These are phyloP conservation scores for Chelon auratus DNA, from an alignment of 2,797 vertebrate genomes.

Conservation along the genomic window DNA sequence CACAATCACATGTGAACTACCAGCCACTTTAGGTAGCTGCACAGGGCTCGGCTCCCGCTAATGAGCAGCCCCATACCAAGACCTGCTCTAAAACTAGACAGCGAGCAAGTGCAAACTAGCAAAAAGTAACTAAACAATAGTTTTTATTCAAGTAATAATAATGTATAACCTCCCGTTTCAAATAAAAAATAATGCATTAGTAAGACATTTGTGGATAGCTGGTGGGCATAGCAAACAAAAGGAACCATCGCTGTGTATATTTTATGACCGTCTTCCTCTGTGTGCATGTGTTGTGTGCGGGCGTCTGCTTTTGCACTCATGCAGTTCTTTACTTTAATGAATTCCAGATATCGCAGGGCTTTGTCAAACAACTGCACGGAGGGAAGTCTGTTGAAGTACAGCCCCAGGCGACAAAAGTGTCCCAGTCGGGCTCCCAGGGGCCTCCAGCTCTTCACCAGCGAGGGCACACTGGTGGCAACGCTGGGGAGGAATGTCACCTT, in stretches of 20 bases:
- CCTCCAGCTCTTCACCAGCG: constrained; percentile 89
- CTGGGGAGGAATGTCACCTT: constrained; percentile 91
- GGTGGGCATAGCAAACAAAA: neutral
- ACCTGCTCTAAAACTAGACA: neutral
- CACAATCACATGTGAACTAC: neutral
- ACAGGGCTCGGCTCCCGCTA: too few relatives aligned
- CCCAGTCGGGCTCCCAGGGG: constrained; percentile 89
- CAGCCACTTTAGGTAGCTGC: neutral
- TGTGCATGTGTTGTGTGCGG: neutral
- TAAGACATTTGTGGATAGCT: neutral
- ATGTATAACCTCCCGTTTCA: neutral
- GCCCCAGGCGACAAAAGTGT: constrained; percentile 90
- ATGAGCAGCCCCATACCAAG: neutral
- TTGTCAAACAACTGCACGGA: constrained; percentile 94
- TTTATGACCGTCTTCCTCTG: neutral
- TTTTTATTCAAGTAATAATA: neutral
- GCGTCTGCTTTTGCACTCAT: constrained; percentile 12
- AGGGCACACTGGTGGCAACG: constrained; percentile 88
- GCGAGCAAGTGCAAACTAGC: neutral
- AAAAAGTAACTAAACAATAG: neutral
- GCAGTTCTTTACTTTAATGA: constrained; percentile 32
- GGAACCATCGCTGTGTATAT: neutral
- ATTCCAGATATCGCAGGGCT: constrained; percentile 88
- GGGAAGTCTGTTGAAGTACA: constrained; percentile 86
- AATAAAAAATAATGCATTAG: neutral